phyloP scores from a whole-genome alignment of 2,797 vertebrate genomes.

The Rousettus madagascariensis region DNA sequence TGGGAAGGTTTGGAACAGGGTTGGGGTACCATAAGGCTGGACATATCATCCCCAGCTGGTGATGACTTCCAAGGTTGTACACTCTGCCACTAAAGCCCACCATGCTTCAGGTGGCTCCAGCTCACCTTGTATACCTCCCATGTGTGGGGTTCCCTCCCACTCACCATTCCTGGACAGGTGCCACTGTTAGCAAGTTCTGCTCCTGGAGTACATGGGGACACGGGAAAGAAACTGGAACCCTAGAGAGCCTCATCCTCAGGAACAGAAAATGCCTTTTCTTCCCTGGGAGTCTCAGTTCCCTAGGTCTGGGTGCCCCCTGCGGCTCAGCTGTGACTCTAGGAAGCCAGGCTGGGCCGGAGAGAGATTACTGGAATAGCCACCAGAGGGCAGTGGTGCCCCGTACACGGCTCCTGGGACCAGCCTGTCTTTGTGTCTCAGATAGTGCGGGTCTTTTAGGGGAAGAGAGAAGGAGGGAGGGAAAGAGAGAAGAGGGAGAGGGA shows the following conservation, averaged over 20 bases:
- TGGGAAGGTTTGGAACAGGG: not conserved
- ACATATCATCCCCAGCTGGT: not conserved
- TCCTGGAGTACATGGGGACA: not conserved
- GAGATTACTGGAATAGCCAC: not conserved
- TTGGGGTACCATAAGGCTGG: not conserved
- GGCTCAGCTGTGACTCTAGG: not conserved
- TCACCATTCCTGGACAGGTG: not conserved
- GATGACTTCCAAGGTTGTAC: not conserved
- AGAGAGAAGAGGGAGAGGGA: no score
- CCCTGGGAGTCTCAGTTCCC: not conserved
- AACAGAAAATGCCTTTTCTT: not conserved
- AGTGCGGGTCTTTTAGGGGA: not conserved
- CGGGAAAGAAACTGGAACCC: not conserved
- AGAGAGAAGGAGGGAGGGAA: no score
- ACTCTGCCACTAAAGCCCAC: not conserved
- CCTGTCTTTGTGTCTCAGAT: slow-evolving; percentile 41
- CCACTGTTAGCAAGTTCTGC: not conserved
- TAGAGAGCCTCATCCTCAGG: not conserved
- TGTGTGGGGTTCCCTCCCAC: not conserved
- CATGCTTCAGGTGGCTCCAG: not conserved
- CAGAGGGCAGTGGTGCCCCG: slow-evolving; percentile 73
- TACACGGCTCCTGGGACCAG: not conserved
- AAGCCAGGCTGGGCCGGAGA: not conserved
- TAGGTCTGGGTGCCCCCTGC: not conserved
- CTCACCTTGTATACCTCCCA: not conserved